Conservation (phyloP, 2,113 vertebrate species). For the Mirza zaza region DNA sequence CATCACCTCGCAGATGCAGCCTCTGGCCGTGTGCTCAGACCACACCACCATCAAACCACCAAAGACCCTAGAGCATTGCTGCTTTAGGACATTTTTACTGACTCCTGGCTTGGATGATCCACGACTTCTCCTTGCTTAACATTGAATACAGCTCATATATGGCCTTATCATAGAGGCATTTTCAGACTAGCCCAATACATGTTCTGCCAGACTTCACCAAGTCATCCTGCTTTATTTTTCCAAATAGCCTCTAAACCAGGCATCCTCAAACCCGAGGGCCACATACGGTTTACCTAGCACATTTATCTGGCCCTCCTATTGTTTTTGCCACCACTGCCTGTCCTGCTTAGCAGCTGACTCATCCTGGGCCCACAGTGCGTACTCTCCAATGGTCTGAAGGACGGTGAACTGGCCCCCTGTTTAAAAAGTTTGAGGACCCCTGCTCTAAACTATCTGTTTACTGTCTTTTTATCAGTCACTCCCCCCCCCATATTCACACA, state of each 20-base stretch:
- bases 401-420: too few species aligned
- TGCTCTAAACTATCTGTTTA: not conserved
- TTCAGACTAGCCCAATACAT: accelerated
- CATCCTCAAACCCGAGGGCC: too few species aligned
- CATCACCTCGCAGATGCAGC: too few species aligned
- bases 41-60: too few species aligned
- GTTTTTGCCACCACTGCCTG: too few species aligned
- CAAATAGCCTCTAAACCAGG: not conserved
- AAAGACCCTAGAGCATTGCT: not conserved
- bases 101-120: not conserved
- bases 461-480: not conserved
- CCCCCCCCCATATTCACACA: accelerated
- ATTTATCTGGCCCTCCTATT: too few species aligned
- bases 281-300: too few species aligned
- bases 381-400: too few species aligned
- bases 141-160: not conserved
- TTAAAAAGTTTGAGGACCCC: too few species aligned
- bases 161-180: not conserved
- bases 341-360: too few species aligned
- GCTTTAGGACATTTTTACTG: not conserved
- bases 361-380: too few species aligned
- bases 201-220: not conserved
- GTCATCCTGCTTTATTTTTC: not conserved
- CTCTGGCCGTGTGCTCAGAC: not conserved
- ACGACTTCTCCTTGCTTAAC: not conserved